A percentile compares a stretch with the other conserved stretches of the same genome.
Evolutionary conservation across 1,140 invertebrate species (phyloP).

Genomic region (Campoletis sonorensis): DNA sequence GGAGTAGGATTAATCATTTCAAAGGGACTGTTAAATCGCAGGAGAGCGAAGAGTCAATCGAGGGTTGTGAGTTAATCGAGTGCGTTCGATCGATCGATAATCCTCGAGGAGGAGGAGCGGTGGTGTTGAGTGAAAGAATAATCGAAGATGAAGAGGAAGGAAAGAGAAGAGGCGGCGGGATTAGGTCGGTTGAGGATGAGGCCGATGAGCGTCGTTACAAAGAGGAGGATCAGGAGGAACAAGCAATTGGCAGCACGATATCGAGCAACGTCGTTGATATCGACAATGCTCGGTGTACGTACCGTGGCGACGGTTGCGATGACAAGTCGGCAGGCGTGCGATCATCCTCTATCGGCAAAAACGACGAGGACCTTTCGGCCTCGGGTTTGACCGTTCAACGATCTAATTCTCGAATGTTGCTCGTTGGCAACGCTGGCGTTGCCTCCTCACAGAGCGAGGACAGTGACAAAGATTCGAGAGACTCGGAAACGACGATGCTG

Average conservation of each 20-base stretch:
- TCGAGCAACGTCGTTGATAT: background rate
- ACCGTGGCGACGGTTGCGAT: background rate
- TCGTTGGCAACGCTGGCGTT: slow-evolving; percentile 36
- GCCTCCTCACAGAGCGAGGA: background rate
- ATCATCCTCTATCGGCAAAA: background rate
- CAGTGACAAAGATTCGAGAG: slow-evolving; percentile 12
- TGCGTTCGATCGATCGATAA: background rate
- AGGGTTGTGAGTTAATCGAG: slow-evolving; percentile 4
- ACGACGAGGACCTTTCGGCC: slow-evolving; percentile 17
- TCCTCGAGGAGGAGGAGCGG: background rate
- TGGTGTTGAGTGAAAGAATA: background rate
- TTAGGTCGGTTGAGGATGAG: background rate
- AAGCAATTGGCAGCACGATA: background rate
- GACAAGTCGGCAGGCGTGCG: background rate
- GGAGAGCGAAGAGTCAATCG: background rate
- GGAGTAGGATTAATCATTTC: background rate
- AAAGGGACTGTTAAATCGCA: background rate
- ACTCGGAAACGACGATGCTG: background rate
- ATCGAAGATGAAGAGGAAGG: background rate
- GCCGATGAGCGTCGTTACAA: background rate
- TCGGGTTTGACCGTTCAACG: background rate
- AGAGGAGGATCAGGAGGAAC: background rate
- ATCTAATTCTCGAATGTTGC: background rate
- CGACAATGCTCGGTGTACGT: background rate
- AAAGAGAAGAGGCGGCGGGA: background rate